Base-by-base conservation (phyloP, 2,797 vertebrate genomes). In the Anomalospiza imberbis region DNA sequence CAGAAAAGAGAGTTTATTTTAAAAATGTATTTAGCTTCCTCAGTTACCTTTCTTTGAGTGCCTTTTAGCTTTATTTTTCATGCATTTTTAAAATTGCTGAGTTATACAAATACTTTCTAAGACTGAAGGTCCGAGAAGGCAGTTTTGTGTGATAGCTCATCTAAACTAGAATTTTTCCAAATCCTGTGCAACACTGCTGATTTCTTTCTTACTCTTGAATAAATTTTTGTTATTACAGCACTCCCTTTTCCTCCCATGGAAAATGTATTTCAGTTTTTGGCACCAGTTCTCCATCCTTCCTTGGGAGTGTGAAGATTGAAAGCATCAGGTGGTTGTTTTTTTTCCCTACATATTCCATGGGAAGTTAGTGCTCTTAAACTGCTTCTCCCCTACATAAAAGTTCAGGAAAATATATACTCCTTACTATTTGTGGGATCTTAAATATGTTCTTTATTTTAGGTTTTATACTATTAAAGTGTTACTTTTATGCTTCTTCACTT, bases 171-270 rank as follows among this genome's bases (percentile, higher is more conserved):
- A 21, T 83, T 91, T 96, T 90, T 92, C 77, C 85, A 61, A 42
- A 58, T 78, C 80, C 71, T 13, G 34, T 75, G 36, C 44, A 67
- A 28, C 21, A 6, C 18, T 67, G 70, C 70, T 95, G 84, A 92
- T 91, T 95, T 89, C 80, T 89, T 88, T 94, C 86, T 97, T 92
- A 57, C 51, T 65, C 63, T 78, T 88, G 58, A 73, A 89, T 89
- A 67, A 63, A 65, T 78, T 84, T 88, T 57, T 85, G 58, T 96
- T 97, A 95, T 89, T 96, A 57, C 54, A 84, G 88, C 78, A 65
- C 89, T 97, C 96, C 88, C 89, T 96, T 94, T 96, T 96, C 95
- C 96, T 97, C 92, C 55, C 93, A 91, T 95, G 96, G 93, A 95
- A 97, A 96, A 94, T 86, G 26, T 95, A 89, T 94, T 97, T 96